phyloP scores from a whole-genome alignment of 2,888 invertebrate species.

The Crepidodera aurea region DNA sequence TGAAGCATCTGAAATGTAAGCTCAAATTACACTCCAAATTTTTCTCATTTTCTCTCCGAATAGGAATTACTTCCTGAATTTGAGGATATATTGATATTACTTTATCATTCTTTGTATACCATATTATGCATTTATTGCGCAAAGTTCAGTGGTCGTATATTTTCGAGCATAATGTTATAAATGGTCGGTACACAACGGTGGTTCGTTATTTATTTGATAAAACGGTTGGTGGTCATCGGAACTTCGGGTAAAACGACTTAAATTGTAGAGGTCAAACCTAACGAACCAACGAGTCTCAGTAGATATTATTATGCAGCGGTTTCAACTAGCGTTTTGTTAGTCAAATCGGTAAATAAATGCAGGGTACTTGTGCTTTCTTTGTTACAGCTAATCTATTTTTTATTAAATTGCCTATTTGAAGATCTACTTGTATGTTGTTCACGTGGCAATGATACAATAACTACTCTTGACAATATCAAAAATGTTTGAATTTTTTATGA shows the following conservation, averaged over 20 bases:
- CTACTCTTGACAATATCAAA: too few relatives aligned
- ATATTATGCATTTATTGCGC: conserved; percentile 12
- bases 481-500: too few relatives aligned
- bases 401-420: conserved; percentile 1
- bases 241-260: conserved; percentile 29
- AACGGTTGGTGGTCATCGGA: conserved; percentile 34
- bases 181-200: conserved; percentile 24
- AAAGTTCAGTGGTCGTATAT: conserved; percentile 30
- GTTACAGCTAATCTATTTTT: conserved; percentile 11
- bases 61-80: background rate
- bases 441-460: too few relatives aligned
- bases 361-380: background rate
- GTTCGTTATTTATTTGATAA: conserved; percentile 34
- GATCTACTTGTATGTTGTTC: too few relatives aligned
- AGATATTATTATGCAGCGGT: conserved; percentile 8
- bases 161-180: conserved; percentile 30
- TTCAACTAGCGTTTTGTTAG: conserved; percentile 11
- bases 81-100: conserved; percentile 1
- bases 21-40: too few relatives aligned
- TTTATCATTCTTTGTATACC: background rate
- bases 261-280: conserved; percentile 34
- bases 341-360: conserved; percentile 21
- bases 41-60: too few relatives aligned
- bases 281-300: conserved; percentile 14
- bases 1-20: too few relatives aligned